Conservation (phyloP, 1,140 invertebrate genomes). For the Bathynomus jamesi region DNA sequence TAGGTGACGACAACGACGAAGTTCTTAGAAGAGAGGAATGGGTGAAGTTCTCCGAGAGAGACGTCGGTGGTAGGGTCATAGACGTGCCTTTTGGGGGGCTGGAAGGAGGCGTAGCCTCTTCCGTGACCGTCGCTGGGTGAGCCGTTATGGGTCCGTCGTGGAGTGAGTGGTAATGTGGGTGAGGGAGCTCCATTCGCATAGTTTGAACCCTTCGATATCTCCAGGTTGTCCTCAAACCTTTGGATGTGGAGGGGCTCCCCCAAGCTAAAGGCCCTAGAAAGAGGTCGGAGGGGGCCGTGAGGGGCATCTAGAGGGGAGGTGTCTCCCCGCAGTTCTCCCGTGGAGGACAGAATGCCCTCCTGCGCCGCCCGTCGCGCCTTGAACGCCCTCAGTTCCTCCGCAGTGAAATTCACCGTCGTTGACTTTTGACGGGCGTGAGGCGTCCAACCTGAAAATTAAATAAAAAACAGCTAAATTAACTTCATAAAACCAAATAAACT, state of each 20-base stretch:
- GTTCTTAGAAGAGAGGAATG: neutral
- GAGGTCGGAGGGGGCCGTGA: neutral
- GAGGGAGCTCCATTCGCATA: no score
- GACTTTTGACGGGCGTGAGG: slow-evolving; percentile 34
- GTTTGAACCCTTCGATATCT: no score
- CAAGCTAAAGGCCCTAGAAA: neutral
- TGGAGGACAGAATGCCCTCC: neutral
- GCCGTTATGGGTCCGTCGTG: slow-evolving; percentile 33
- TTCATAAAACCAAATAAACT: no score
- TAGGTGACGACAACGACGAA: neutral
- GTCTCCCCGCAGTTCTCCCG: neutral
- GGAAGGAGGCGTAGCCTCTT: slow-evolving; percentile 15
- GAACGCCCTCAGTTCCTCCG: slow-evolving; percentile 40
- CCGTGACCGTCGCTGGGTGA: slow-evolving; percentile 33
- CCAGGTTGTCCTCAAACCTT: no score
- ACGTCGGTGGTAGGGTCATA: slow-evolving; percentile 6
- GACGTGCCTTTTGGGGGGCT: neutral
- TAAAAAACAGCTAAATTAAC: neutral
- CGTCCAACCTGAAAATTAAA: slow-evolving; percentile 20
- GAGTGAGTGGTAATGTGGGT: no score
- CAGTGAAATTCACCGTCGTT: slow-evolving; percentile 44
- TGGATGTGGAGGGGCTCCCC: neutral
- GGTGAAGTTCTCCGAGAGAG: neutral
- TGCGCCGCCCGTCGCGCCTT: slow-evolving; percentile 16
- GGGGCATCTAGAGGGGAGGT: neutral